A percentile compares a stretch with the other conserved stretches of the same genome.
phyloP scores from a whole-genome alignment of 2,113 vertebrate species.

The Castor canadensis region DNA sequence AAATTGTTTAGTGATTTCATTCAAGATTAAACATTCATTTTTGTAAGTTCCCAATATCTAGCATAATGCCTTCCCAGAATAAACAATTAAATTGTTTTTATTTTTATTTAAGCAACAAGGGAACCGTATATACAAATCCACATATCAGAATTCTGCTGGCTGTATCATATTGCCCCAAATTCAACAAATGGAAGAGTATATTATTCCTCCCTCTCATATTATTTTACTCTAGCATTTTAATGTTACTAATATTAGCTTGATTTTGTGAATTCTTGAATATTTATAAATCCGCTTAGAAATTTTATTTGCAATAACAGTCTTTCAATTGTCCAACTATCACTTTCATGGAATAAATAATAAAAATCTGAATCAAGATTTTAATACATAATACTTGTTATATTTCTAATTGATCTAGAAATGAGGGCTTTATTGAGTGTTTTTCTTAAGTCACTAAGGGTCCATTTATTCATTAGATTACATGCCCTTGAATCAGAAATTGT shows the following conservation, averaged over 20 bases:
- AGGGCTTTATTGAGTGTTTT: background rate
- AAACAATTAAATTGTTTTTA: constrained; percentile 29
- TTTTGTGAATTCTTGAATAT: constrained; percentile 3
- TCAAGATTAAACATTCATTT: constrained; percentile 43
- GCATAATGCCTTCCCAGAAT: constrained; percentile 14
- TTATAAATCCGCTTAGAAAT: constrained; percentile 24
- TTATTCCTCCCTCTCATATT: background rate
- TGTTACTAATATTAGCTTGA: constrained; percentile 5
- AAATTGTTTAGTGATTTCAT: constrained; percentile 12
- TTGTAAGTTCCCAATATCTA: background rate
- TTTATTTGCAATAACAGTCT: constrained; percentile 47
- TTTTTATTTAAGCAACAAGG: constrained; percentile 11
- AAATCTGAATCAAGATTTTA: constrained; percentile 51
- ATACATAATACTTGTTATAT: constrained; percentile 5
- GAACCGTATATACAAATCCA: background rate
- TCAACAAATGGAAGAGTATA: background rate
- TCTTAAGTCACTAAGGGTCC: background rate
- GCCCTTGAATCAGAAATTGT: constrained; percentile 35
- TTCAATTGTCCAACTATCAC: constrained; percentile 6
- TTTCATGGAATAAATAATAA: constrained; percentile 26
- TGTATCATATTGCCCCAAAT: constrained; percentile 6
- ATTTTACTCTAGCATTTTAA: constrained; percentile 8
- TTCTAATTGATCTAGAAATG: constrained; percentile 31
- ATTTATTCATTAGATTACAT: constrained; percentile 42
- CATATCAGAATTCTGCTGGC: background rate